A percentile compares a stretch with the other conserved stretches of the same genome.
phyloP scores from a whole-genome alignment of 2,113 vertebrate genomes.

The Neofelis nebulosa region DNA sequence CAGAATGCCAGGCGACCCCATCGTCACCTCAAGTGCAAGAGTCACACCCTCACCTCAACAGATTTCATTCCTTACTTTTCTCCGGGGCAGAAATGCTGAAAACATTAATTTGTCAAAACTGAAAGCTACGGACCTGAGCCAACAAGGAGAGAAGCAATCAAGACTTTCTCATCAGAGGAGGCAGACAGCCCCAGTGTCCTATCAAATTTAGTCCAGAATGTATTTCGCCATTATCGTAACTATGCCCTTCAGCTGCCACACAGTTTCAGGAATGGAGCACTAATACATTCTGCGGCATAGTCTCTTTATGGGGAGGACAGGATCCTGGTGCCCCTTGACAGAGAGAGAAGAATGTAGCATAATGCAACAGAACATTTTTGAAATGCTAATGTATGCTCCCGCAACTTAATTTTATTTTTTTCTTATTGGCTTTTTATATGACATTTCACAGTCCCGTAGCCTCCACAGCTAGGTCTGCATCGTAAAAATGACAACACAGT shows the following conservation, averaged over 20 bases:
- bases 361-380: constrained; percentile 76
- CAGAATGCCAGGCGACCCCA: background rate
- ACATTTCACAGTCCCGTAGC: constrained; percentile 85
- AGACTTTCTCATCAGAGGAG: constrained; percentile 44
- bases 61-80: constrained; percentile 29
- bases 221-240: constrained; percentile 48
- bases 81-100: background rate
- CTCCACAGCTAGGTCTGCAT: constrained; percentile 80
- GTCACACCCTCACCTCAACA: background rate
- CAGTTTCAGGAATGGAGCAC: background rate
- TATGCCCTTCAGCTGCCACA: constrained; percentile 67
- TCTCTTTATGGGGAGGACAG: constrained; percentile 66
- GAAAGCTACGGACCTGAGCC: constrained; percentile 9
- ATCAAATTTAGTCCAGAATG: constrained; percentile 68
- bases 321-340: constrained; percentile 79
- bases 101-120: constrained; percentile 61
- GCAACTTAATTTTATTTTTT: constrained; percentile 86
- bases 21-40: background rate
- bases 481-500: constrained; percentile 84
- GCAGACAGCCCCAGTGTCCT: constrained; percentile 44
- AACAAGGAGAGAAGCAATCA: constrained; percentile 45
- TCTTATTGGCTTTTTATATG: constrained; percentile 81
- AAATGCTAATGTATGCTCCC: constrained; percentile 84
- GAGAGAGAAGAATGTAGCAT: constrained; percentile 70
- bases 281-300: constrained; percentile 40